Base-by-base conservation (phyloP, 1,140 invertebrate species). In the Apolygus lucorum region DNA sequence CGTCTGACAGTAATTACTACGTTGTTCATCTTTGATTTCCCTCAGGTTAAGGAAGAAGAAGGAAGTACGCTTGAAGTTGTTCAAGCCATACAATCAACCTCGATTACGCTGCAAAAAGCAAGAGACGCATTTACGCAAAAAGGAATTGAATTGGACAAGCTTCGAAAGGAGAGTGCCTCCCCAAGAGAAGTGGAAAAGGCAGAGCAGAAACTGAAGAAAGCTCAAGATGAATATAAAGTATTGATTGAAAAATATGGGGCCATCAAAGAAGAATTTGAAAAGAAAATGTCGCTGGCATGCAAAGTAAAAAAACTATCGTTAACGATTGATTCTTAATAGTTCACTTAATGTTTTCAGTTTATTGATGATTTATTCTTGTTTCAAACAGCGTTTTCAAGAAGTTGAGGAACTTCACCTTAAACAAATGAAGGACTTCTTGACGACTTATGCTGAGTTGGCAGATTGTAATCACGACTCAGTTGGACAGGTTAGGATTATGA, bases 391-490 rank as follows among this genome's bases (percentile, higher is more conserved):
- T 77, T 98, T 97, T 78, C 95, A 98, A 85, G 90, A 93, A 79
- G 86, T 96, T 25, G 95, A 97, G 80, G 91, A 95, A 76, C 85
- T 87, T 67, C 93, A 97, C 81, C 81, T 97, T 72, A 90, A 87
- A 74, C 92, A 96, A 78, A 96, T 98, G 93, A 95, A 96, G 78
- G 91, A 96, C 73, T 97, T 96, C 83, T 84, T 97, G 62, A 91
- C 90, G 76, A 87, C 86, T 22, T 98, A 96, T 81, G 86, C 90
- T 66, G 88, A 93, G 76, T 86, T 95, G 68, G 84, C 95, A 70
- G 90, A 94, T 78, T 89, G 88, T 76, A 93, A 94, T 79, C 92
- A 95, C 81, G 89, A 91, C 73, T 84, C 93, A 76, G 89, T 95
- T 77, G 92, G 92, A 54, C 86, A 88, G 78, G 86, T 86, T 76